phyloP scores from a whole-genome alignment of 2,888 invertebrate genomes.

The Pyrrhia umbra region DNA sequence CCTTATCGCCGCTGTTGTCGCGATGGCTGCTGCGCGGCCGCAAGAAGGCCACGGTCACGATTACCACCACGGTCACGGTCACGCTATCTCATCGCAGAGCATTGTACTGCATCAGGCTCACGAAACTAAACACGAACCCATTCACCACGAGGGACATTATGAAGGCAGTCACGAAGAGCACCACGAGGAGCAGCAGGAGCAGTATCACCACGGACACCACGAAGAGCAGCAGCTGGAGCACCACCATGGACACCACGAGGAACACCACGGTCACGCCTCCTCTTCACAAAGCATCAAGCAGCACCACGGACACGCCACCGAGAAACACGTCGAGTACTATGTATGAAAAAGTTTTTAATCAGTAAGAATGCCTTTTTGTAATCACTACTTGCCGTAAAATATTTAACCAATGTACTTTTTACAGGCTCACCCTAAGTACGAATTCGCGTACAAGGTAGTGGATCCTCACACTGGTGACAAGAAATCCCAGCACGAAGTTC shows the following conservation, averaged over 20 bases:
- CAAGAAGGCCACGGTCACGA: slow-evolving; percentile 47
- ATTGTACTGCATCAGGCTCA: slow-evolving; percentile 68
- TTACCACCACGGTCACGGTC: slow-evolving; percentile 66
- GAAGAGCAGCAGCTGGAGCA: slow-evolving; percentile 23
- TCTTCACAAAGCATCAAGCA: slow-evolving; percentile 73
- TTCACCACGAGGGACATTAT: slow-evolving; percentile 44
- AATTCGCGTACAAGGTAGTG: slow-evolving; percentile 82
- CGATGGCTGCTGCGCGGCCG: slow-evolving; percentile 42
- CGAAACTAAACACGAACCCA: slow-evolving; percentile 31
- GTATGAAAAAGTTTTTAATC: slow-evolving; percentile 11
- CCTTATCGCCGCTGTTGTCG: slow-evolving; percentile 41
- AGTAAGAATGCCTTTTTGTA: no score
- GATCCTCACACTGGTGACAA: no score
- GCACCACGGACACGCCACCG: slow-evolving; percentile 66
- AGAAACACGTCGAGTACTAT: slow-evolving; percentile 58
- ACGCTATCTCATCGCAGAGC: slow-evolving; percentile 73
- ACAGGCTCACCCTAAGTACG: slow-evolving; percentile 56
- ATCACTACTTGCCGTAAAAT: neutral
- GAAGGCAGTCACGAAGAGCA: slow-evolving; percentile 1
- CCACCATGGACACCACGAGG: slow-evolving; percentile 23
- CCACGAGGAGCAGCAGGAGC: slow-evolving; percentile 10
- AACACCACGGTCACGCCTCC: slow-evolving; percentile 64
- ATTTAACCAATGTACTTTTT: neutral
- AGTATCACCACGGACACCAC: slow-evolving; percentile 11
- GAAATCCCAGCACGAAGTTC: no score